Percentiles rank a stretch among this genome's conserved stretches.
Evolutionary conservation across 2,888 invertebrate genomes (phyloP).

Genomic region (Dolichomitus sp.): DNA sequence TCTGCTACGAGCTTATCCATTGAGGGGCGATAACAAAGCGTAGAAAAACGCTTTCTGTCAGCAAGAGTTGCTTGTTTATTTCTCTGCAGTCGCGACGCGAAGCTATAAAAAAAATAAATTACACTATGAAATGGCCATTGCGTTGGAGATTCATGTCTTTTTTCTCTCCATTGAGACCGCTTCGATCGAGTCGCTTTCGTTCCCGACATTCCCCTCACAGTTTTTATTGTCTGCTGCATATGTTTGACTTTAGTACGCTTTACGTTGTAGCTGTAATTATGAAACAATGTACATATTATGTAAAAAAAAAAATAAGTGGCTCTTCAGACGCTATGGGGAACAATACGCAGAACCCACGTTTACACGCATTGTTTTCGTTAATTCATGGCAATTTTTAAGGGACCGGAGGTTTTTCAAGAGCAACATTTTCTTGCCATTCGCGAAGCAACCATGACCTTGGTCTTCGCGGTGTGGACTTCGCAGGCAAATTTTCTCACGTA

Average conservation of each 20-base stretch:
- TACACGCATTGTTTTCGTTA: slow-evolving; percentile 40
- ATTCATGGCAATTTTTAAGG: slow-evolving; percentile 45
- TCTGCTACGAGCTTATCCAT: slow-evolving; percentile 18
- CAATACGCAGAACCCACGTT: slow-evolving; percentile 10
- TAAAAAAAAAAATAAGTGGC: slow-evolving; percentile 20
- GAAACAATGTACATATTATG: slow-evolving; percentile 19
- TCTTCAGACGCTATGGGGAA: not conserved
- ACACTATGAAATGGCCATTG: not conserved
- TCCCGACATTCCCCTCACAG: not conserved
- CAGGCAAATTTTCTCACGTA: slow-evolving; percentile 33
- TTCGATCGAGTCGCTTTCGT: not conserved
- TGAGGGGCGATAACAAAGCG: slow-evolving; percentile 21
- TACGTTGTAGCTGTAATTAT: not conserved
- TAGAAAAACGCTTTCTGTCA: not conserved
- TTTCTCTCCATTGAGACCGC: not conserved
- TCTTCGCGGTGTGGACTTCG: not conserved
- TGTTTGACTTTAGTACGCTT: not conserved
- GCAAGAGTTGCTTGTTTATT: not conserved
- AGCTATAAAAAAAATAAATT: not conserved
- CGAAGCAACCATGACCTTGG: slow-evolving; percentile 35
- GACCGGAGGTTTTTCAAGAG: not conserved
- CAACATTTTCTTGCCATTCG: slow-evolving; percentile 6
- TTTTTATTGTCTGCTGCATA: slow-evolving; percentile 3
- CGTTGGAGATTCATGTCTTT: not conserved
- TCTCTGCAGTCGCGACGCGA: not conserved